Base-by-base conservation (phyloP, 2,888 invertebrate genomes). In the Napeogenes sylphis region DNA sequence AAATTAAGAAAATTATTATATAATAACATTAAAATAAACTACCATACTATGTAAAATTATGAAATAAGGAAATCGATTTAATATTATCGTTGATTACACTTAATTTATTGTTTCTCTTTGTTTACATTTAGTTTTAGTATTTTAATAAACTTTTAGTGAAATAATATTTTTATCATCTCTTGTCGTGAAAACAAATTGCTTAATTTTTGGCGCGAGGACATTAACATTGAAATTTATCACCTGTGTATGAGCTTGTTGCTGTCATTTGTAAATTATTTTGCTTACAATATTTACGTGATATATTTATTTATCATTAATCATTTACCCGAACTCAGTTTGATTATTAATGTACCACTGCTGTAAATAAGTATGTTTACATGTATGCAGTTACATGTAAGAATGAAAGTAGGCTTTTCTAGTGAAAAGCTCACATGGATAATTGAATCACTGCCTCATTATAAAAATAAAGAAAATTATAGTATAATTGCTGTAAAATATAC, bases 151-250 rank as follows among this genome's bases (percentile, higher is more conserved):
- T 76, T 76, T 51, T 76, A 72, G 81, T 75, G 83, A 82, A 87
- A 81, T 85, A 86, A 87, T 87, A 85, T 80, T 83, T 21, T 87
- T 85, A 87, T 89, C 86, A 88, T 87, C 86, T 81, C 78, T 79
- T 83, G 81, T 82, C 83, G 79, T 75, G 76, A 65, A 76, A 86
- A 89, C 84, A 85, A 87, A 88, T 88, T 87, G 81, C 86, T 87
- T 85, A 79, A 85, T 85, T 85, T 88, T 85, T 87, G 82, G 82
- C 79, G 72, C 76, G 75, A 72, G 73, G 75, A 79, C 78, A 82
- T 86, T 84, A 83, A 81, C 80, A 82, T 76, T 77, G 78, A 79
- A 80, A 86, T 87, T 85, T 86, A 86, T 87, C 79, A 85, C 82
- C 81, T 79, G 80, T 71, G 77, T 80, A 78, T 80, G 75, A 76